Evolutionary conservation across 2,113 vertebrate species (phyloP).

Genomic region (Anhinga anhinga): DNA sequence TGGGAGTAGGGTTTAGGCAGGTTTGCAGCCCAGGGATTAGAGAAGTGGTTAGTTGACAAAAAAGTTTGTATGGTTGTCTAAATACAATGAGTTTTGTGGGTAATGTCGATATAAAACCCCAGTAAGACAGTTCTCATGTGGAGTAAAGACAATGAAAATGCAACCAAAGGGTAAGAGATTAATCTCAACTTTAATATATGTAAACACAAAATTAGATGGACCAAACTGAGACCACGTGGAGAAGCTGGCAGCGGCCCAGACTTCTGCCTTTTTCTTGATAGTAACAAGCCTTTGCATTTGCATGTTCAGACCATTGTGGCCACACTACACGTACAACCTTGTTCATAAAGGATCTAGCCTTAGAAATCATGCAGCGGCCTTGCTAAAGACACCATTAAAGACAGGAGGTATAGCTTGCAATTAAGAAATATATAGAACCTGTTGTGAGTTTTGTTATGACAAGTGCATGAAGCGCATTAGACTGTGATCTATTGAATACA

Average conservation of each 20-base stretch:
- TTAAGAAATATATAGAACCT: neutral
- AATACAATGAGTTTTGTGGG: neutral
- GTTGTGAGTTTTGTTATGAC: neutral
- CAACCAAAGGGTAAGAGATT: neutral
- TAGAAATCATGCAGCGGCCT: neutral
- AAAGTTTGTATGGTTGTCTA: neutral
- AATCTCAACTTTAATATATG: neutral
- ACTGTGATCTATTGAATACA: neutral
- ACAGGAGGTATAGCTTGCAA: neutral
- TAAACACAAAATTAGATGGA: neutral
- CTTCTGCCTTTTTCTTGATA: neutral
- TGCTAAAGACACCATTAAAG: neutral
- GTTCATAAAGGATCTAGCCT: neutral
- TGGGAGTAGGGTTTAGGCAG: neutral
- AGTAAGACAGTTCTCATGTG: neutral
- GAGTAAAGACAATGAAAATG: neutral
- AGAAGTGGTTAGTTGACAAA: neutral
- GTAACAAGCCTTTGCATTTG: neutral
- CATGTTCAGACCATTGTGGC: accelerated
- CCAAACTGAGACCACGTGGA: neutral
- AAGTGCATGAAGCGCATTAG: neutral
- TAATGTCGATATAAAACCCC: neutral
- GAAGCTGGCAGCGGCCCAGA: neutral
- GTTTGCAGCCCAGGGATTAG: neutral
- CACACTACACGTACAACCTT: neutral